Evolutionary conservation across 1,140 invertebrate species (phyloP), one percentile per base, ranked within the genome.

Genomic region (Eueides isabella): DNA sequence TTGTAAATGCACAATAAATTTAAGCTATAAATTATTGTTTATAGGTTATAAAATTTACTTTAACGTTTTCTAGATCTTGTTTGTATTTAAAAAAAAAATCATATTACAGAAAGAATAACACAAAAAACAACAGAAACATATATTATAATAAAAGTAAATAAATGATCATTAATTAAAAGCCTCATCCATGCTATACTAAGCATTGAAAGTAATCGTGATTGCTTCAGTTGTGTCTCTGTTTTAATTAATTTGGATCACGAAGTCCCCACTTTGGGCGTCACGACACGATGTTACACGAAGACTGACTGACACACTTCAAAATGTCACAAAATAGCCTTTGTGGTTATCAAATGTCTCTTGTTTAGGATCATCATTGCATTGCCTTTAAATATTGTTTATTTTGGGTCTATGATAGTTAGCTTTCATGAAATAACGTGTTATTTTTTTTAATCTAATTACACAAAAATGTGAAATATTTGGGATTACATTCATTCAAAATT

Each of bases 241-340:
- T 92, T 93, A 93, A 93, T 93, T 93, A 93, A 93, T 93, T 92
- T 91, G 89, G 88, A 91, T 90, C 91, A 93, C 90, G 91, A 93
- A 86, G 82, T 91, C 86, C 86, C 91, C 90, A 93, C 90, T 92
- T 89, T 75, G 85, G 84, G 84, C 81, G 88, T 92, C 91, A 93
- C 91, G 91, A 93, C 85, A 82, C 80, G 81, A 84, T 84, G 83
- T 74, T 81, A 81, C 84, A 80, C 81, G 82, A 77, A 71, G 67
- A 71, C 86, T 89, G 89, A 91, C 77, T 93, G 91, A 93, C 91
- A 93, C 79, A 91, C 88, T 91, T 92, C 88, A 91, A 91, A 92
- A 93, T 92, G 90, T 91, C 91, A 91, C 87, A 87, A 90, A 90
- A 90, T 88, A 86, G 81, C 80, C 80, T 86, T 87, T 74, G 78